These are phyloP conservation scores for Emmelina monodactyla DNA, from an alignment of 2,888 invertebrate genomes.

Conservation along the genomic window DNA sequence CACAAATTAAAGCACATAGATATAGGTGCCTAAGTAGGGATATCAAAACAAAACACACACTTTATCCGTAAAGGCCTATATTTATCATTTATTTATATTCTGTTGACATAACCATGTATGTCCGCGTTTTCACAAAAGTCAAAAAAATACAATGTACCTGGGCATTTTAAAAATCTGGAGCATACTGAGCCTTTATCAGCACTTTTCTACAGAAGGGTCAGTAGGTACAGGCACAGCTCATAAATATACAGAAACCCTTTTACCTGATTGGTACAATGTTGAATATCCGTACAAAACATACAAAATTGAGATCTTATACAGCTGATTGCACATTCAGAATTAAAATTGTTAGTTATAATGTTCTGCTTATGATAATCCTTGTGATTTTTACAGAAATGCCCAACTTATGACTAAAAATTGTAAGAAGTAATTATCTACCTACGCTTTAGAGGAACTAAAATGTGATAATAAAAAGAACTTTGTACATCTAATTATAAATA, in stretches of 20 bases:
- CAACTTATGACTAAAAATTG: too few species aligned
- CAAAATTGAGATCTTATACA: neutral
- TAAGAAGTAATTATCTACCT: neutral
- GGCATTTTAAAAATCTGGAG: constrained; percentile 12
- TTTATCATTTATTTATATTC: constrained; percentile 41
- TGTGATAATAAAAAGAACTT: neutral
- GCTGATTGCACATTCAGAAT: neutral
- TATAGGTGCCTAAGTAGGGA: too few species aligned
- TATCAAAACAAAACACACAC: constrained; percentile 16
- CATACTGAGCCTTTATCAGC: neutral
- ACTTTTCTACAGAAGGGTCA: neutral
- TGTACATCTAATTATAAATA: constrained; percentile 1
- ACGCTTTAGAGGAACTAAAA: constrained; percentile 30
- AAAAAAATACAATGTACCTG: constrained; percentile 18
- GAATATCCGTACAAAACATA: neutral
- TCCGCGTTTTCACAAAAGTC: constrained; percentile 20
- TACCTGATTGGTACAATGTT: neutral
- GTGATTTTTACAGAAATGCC: neutral
- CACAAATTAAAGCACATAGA: too few species aligned
- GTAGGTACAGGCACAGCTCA: neutral
- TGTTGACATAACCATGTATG: constrained; percentile 34
- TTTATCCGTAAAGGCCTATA: constrained; percentile 54
- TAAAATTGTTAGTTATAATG: neutral
- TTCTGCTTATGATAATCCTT: neutral
- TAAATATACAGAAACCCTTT: too few species aligned